A percentile compares a stretch with the other conserved stretches of the same genome.
These are phyloP conservation scores for Heliconius hortense DNA, from an alignment of 2,888 invertebrate species.

Conservation along the genomic window DNA sequence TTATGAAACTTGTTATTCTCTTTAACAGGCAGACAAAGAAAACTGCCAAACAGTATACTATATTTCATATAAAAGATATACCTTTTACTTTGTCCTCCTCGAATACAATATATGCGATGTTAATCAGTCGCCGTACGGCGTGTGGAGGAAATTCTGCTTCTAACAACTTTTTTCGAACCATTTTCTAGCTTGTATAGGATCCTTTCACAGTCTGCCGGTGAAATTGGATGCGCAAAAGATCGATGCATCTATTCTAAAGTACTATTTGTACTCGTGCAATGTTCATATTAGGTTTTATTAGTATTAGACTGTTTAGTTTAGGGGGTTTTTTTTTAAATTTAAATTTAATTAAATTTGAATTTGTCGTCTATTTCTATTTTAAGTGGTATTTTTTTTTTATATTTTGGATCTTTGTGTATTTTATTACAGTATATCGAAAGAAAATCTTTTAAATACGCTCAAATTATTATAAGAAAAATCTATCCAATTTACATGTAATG, in stretches of 20 bases:
- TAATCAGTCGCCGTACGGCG: constrained; percentile 43
- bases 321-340: not conserved
- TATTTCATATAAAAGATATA: constrained; percentile 16
- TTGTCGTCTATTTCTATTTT: too few species aligned
- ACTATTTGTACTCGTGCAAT: constrained; percentile 47
- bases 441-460: not conserved
- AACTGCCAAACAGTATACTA: too few species aligned
- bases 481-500: too few species aligned
- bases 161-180: constrained; percentile 39
- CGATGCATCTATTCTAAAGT: constrained; percentile 49
- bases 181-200: constrained; percentile 45
- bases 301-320: not conserved
- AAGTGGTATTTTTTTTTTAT: too few species aligned
- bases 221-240: constrained; percentile 67
- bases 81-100: constrained; percentile 29
- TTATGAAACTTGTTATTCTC: too few species aligned
- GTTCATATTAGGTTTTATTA: not conserved
- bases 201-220: constrained; percentile 56
- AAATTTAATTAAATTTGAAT: not conserved
- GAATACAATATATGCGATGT: constrained; percentile 42
- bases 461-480: too few species aligned
- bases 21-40: too few species aligned
- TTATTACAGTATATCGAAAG: not conserved
- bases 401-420: not conserved
- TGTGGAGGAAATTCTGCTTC: constrained; percentile 34